Evolutionary conservation across 37 sponge, comb jelly and placozoan genomes (phyloP).

Genomic region (Cliona cf. orientalis): DNA sequence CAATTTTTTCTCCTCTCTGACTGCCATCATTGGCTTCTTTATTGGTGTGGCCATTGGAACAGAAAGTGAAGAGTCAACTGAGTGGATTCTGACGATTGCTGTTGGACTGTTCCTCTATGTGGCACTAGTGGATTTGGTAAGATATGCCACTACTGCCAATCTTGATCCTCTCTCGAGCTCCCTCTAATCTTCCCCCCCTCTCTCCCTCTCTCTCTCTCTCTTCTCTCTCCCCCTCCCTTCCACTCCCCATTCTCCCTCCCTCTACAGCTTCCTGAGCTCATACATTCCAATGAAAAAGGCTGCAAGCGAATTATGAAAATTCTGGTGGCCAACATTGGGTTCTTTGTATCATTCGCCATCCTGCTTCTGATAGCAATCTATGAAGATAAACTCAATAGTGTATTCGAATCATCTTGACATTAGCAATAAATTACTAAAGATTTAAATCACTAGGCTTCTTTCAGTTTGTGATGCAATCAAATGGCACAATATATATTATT

Average conservation of each 20-base stretch:
- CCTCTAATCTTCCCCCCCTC: neutral
- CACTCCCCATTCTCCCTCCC: neutral
- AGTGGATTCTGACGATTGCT: slow-evolving; percentile 68
- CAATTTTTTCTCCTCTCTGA: slow-evolving; percentile 71
- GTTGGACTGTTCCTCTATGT: slow-evolving; percentile 82
- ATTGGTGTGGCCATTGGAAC: slow-evolving; percentile 74
- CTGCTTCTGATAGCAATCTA: slow-evolving; percentile 71
- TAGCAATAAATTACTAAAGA: neutral
- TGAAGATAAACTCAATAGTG: slow-evolving; percentile 59
- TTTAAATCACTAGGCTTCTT: no score
- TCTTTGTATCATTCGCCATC: slow-evolving; percentile 48
- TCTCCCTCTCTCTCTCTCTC: no score
- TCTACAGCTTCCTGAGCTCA: slow-evolving; percentile 38
- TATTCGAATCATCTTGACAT: no score
- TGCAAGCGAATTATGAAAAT: slow-evolving; percentile 15
- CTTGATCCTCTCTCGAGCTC: no score
- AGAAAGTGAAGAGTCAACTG: slow-evolving; percentile 24
- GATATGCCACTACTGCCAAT: neutral
- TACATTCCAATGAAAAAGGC: slow-evolving; percentile 56
- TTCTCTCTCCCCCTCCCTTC: neutral
- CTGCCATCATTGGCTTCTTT: slow-evolving; percentile 76
- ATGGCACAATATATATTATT: no score
- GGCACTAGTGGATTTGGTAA: slow-evolving; percentile 77
- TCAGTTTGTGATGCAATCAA: no score
- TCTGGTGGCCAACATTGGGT: slow-evolving; percentile 56